Percentiles rank a stretch among this genome's conserved stretches.
These are phyloP conservation scores for Caenorhabditis elegans DNA, from an alignment of 1,140 invertebrate genomes.

Conservation along the genomic window WBcel235 BX284604.4:12950001-12950500, in stretches of 20 bases:
- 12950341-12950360: slow-evolving; percentile 7
- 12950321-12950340: no score
- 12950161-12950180: background rate
- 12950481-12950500: no score
- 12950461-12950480: no score
- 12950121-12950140: background rate
- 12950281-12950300: no score
- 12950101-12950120: background rate
- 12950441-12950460: background rate
- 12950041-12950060: background rate
- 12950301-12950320: no score
- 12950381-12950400: background rate
- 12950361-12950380: background rate
- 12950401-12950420: slow-evolving; percentile 11
- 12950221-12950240: background rate
- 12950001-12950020: background rate
- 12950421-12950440: background rate
- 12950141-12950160: background rate
- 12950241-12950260: background rate
- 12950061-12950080: background rate
- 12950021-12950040: background rate
- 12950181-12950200: background rate
- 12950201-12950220: background rate
- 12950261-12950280: no score
- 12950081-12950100: background rate